phyloP scores from a whole-genome alignment of 1,140 invertebrate genomes.

The Matsumurasca onukii region DNA sequence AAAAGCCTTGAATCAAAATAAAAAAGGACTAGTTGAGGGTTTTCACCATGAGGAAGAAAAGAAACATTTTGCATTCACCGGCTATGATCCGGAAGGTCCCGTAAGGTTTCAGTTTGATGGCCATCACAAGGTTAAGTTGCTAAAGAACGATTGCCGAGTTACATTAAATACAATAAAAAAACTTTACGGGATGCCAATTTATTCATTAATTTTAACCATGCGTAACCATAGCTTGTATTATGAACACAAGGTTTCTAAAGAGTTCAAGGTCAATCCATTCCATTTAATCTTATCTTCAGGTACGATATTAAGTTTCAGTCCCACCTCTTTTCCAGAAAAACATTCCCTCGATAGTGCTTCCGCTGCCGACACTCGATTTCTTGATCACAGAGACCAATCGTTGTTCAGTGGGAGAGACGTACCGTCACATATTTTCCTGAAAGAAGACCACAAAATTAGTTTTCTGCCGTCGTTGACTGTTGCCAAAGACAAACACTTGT shows the following conservation, averaged over 20 bases:
- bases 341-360: too few species aligned
- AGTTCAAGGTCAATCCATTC: background rate
- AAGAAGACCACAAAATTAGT: too few species aligned
- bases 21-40: too few species aligned
- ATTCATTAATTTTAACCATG: background rate
- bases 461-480: too few species aligned
- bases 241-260: background rate
- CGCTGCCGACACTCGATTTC: too few species aligned
- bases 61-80: background rate
- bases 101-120: background rate
- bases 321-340: too few species aligned
- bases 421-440: too few species aligned
- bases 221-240: background rate
- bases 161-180: background rate
- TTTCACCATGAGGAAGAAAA: too few species aligned
- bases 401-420: too few species aligned
- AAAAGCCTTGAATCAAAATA: too few species aligned
- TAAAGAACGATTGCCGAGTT: background rate
- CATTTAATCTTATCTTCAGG: constrained; percentile 7
- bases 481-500: too few species aligned
- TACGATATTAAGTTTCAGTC: background rate
- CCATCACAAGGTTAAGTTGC: background rate
- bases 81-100: background rate
- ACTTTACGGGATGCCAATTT: background rate
- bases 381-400: too few species aligned